These are phyloP conservation scores for Sander lucioperca DNA, from an alignment of 2,113 vertebrate species.

Conservation along the genomic window DNA sequence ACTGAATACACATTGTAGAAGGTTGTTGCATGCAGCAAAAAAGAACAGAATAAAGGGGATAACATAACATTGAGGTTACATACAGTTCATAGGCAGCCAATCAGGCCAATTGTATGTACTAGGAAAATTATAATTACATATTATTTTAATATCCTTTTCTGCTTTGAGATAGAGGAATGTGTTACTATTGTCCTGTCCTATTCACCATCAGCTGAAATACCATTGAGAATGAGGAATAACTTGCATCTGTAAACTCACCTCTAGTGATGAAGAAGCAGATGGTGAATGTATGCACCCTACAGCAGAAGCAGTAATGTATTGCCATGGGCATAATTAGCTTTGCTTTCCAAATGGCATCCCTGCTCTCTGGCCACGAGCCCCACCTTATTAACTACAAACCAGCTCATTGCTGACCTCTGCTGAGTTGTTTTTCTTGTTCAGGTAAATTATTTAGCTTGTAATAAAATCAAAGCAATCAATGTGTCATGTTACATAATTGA, in stretches of 20 bases:
- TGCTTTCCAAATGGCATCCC: not conserved
- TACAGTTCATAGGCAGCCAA: not conserved
- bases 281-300: constrained; percentile 5
- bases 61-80: not conserved
- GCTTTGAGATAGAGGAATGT: not conserved
- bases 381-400: constrained; percentile 20
- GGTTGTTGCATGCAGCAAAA: not conserved
- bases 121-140: not conserved
- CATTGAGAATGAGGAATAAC: constrained; percentile 23
- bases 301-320: constrained; percentile 30
- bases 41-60: not conserved
- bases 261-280: constrained; percentile 36
- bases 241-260: constrained; percentile 10
- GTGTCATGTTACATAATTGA: not conserved
- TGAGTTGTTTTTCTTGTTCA: not conserved
- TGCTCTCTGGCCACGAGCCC: not conserved
- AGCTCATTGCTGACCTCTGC: constrained; percentile 47
- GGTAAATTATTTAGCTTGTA: constrained; percentile 9
- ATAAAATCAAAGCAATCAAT: constrained; percentile 20
- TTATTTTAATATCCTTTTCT: constrained; percentile 11
- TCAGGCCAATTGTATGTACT: not conserved
- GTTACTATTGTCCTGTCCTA: not conserved
- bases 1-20: not conserved
- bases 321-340: constrained; percentile 30
- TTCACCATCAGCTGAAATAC: constrained; percentile 16